Evolutionary conservation across 2,888 invertebrate genomes (phyloP).

Genomic region (Megamerina dolium): DNA sequence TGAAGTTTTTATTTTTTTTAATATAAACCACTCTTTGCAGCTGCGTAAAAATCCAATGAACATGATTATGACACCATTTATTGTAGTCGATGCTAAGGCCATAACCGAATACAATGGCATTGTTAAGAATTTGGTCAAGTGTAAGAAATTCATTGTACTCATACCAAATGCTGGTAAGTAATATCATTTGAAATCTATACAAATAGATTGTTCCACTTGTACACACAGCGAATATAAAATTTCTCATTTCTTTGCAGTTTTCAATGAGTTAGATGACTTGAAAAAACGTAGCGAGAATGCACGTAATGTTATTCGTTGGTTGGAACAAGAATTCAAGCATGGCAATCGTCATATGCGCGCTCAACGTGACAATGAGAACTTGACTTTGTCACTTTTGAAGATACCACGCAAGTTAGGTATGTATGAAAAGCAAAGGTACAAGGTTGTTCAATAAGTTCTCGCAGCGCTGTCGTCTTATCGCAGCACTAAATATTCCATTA

Average conservation of each 20-base stretch:
- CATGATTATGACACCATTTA: conserved; percentile 68
- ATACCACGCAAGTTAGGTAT: conserved; percentile 72
- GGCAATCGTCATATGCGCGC: conserved; percentile 84
- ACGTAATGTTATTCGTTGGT: conserved; percentile 88
- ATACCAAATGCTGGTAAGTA: conserved; percentile 81
- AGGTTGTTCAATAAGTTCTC: too few species aligned
- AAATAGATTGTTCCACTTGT: background rate
- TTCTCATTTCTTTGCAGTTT: conserved; percentile 55
- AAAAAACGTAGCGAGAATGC: conserved; percentile 80
- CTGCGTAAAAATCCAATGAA: conserved; percentile 42
- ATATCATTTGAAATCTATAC: background rate
- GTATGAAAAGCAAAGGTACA: too few species aligned
- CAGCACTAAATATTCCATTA: too few species aligned
- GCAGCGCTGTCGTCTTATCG: too few species aligned
- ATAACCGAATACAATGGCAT: conserved; percentile 69
- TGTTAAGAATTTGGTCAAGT: conserved; percentile 75
- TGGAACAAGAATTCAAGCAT: conserved; percentile 78
- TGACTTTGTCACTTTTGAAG: conserved; percentile 65
- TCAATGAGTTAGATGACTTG: conserved; percentile 80
- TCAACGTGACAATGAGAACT: conserved; percentile 76
- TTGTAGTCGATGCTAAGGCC: conserved; percentile 81
- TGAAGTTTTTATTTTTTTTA: conserved; percentile 8
- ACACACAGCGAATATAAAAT: background rate
- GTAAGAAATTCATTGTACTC: conserved; percentile 78
- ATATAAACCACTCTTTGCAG: conserved; percentile 16